Percentiles rank a stretch among this genome's conserved stretches.
Evolutionary conservation across 2,797 vertebrate genomes (phyloP).

Genomic region (Urocyon cinereoargenteus): DNA sequence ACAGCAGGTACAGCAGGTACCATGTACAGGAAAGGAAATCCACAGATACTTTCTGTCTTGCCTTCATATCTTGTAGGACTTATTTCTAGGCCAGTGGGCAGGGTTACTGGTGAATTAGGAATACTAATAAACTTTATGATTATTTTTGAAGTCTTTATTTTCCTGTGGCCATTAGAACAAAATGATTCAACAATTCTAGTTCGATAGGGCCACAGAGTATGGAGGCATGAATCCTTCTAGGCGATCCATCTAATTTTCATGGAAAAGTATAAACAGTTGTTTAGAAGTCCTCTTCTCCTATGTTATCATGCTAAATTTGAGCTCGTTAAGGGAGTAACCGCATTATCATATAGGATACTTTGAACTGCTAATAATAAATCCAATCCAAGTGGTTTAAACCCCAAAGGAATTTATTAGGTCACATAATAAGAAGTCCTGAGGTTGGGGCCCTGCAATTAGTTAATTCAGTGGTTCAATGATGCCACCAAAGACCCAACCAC

Average conservation of each 20-base stretch:
- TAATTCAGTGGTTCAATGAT: not conserved
- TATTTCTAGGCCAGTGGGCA: not conserved
- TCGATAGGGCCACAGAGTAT: not conserved
- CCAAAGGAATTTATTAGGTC: not conserved
- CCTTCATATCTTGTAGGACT: not conserved
- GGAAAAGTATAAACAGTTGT: not conserved
- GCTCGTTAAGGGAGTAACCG: not conserved
- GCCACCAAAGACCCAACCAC: not conserved
- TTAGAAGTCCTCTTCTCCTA: not conserved
- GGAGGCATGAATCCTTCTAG: not conserved
- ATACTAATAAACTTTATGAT: not conserved
- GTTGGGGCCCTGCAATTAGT: not conserved
- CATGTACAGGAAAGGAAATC: not conserved
- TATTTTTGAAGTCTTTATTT: slow-evolving; percentile 36
- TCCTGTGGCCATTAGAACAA: not conserved
- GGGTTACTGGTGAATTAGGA: not conserved
- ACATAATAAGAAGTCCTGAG: not conserved
- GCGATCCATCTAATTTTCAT: not conserved
- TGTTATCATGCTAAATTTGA: not conserved
- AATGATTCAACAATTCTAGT: not conserved
- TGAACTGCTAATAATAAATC: not conserved
- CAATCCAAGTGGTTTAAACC: not conserved
- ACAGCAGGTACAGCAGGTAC: rapidly evolving
- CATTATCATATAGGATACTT: not conserved
- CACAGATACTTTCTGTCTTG: not conserved